Conservation (phyloP, 2,797 vertebrate species). For the Otolemur crassicaudatus region DNA sequence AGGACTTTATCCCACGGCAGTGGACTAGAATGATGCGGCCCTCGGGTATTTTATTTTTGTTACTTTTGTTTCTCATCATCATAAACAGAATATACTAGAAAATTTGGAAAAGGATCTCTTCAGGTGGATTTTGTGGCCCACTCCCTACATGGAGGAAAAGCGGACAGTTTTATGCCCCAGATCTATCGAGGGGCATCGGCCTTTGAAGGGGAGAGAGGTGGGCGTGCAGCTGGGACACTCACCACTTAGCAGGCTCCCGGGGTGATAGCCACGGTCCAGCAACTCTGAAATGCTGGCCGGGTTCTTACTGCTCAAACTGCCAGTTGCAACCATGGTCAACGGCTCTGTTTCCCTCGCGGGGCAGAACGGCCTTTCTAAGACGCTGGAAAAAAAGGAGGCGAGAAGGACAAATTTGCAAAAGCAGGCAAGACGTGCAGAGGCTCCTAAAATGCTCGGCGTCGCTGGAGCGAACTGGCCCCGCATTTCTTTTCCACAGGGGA, state of each 20-base stretch:
- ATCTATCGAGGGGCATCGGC: background rate
- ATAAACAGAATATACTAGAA: background rate
- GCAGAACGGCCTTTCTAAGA: conserved; percentile 30
- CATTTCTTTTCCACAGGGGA: background rate
- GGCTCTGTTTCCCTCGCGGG: conserved; percentile 14
- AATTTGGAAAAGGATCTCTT: background rate
- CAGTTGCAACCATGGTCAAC: conserved; percentile 88
- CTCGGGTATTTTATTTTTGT: background rate
- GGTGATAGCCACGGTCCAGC: conserved; percentile 83
- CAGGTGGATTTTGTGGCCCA: background rate
- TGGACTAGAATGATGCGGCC: background rate
- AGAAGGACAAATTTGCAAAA: conserved; percentile 7
- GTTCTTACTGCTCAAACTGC: conserved; percentile 88
- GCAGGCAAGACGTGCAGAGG: background rate
- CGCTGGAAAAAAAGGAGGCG: conserved; percentile 31
- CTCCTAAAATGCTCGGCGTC: background rate
- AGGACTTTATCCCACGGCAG: background rate
- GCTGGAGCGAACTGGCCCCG: background rate
- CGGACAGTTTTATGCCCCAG: background rate
- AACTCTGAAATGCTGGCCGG: conserved; percentile 83
- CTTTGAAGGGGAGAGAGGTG: background rate
- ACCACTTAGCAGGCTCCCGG: conserved; percentile 88
- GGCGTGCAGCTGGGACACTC: background rate
- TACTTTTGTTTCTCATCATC: conserved; percentile 21
- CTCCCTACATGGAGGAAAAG: background rate